Evolutionary conservation across 2,888 invertebrate genomes (phyloP), one percentile per base, ranked within the genome.

Genomic region (Hylaea fasciaria): DNA sequence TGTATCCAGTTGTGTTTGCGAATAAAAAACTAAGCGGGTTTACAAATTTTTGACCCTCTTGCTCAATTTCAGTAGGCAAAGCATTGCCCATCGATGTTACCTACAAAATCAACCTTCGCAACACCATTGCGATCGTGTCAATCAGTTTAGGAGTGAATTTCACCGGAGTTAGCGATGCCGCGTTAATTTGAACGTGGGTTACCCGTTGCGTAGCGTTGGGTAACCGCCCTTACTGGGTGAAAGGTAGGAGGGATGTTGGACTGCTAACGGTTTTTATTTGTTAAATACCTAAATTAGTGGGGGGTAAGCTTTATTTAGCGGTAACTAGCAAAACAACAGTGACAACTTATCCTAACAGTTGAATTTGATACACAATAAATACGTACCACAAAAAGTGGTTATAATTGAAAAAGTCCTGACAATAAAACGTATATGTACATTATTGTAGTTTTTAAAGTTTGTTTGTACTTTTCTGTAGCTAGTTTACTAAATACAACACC

Each of bases 71-170:
- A 40, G 8, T 11, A 17, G 43, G 17, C 0, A 17, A 43, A 43
- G 12, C 0, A 41, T 40, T 29, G 8, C 14, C 14, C 40, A 32
- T 16, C 32, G 5, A 44, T 45, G 44, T 37, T 28, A 12, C 39
- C 47, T 16, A 28, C 41, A 28, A 47, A 54, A 41, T 14, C 4
- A 49, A 22, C 14, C 52, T 28, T 58, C 46, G 45, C 52, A 55
- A 55, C 28, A 46, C 47, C 49, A 46, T 62, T 66, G 66, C 59
- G 16, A 37, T 52, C 37, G 74, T 74, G 76, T 72, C 72, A 78
- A 76, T 76, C 70, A 73, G 68, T 72, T 77, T 77, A 78, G 65
- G 72, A 52, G 53, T 60, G 69, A 63, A 71, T 82, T 82, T 82
- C 81, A 73, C 78, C 66, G 48, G 51, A 64, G 57, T 65, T 83